phyloP scores from a whole-genome alignment of 2,797 vertebrate species.

The Syngnathus rostellatus region DNA sequence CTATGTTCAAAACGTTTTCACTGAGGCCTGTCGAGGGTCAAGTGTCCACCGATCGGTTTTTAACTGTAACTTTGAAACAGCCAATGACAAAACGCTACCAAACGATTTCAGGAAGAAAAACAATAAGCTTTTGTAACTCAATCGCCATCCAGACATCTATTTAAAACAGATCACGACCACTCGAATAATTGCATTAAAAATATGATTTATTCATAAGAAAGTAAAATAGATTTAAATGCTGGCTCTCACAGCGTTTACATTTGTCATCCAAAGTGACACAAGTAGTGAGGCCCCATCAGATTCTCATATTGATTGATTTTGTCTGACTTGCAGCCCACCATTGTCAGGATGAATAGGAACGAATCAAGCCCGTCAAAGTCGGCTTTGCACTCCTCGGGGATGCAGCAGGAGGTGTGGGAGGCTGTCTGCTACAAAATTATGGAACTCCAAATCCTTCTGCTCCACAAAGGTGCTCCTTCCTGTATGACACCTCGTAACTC shows the following conservation, averaged over 20 bases:
- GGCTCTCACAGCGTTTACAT: not conserved
- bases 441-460: too few species aligned
- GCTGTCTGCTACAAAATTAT: too few species aligned
- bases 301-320: slow-evolving; percentile 7
- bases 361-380: not conserved
- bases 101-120: not conserved
- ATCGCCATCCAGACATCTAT: not conserved
- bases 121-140: not conserved
- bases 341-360: slow-evolving; percentile 2
- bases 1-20: not conserved
- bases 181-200: slow-evolving; percentile 4
- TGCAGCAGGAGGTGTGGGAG: not conserved
- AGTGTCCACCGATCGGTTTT: not conserved
- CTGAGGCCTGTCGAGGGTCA: not conserved
- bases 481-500: not conserved
- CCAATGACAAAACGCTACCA: not conserved
- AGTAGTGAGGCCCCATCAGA: not conserved
- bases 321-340: not conserved
- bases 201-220: slow-evolving; percentile 8
- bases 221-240: slow-evolving; percentile 1
- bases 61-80: not conserved
- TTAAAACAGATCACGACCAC: not conserved
- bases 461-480: not conserved
- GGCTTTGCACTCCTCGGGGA: not conserved
- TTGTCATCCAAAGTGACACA: slow-evolving; percentile 5